These are phyloP conservation scores for Lottia gigantea DNA, from an alignment of 2,888 invertebrate genomes.

Conservation along the genomic window DNA sequence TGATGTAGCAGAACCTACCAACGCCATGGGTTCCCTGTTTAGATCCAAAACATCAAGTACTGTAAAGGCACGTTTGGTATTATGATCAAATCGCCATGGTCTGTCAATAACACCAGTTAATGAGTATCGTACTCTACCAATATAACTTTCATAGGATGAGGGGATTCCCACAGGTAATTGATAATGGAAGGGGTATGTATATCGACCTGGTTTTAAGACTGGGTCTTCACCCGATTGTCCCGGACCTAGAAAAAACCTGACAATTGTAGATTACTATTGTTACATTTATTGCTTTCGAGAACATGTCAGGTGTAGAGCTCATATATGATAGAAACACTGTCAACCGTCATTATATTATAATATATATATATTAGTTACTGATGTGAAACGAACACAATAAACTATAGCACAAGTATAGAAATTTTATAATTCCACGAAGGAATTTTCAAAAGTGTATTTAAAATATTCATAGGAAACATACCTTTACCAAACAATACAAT, in stretches of 20 bases:
- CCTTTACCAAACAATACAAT: conserved; percentile 33
- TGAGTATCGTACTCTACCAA: conserved; percentile 80
- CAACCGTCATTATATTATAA: too few species aligned
- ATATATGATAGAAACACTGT: too few species aligned
- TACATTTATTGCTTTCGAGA: too few species aligned
- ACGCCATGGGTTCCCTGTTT: conserved; percentile 70
- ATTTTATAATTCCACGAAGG: too few species aligned
- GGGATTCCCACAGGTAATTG: conserved; percentile 72
- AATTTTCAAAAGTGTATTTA: too few species aligned
- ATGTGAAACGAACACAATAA: too few species aligned
- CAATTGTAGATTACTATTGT: too few species aligned
- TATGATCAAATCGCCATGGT: conserved; percentile 85
- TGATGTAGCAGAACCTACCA: conserved; percentile 34
- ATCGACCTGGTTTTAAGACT: conserved; percentile 76
- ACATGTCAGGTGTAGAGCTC: too few species aligned
- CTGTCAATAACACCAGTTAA: conserved; percentile 83
- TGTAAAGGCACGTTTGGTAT: conserved; percentile 83
- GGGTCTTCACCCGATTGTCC: conserved; percentile 28
- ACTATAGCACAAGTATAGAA: too few species aligned
- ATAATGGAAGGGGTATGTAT: conserved; percentile 83
- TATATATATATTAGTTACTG: too few species aligned
- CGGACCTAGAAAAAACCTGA: background rate
- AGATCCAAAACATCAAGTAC: conserved; percentile 84
- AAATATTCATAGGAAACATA: conserved; percentile 9
- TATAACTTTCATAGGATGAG: conserved; percentile 47